A percentile compares a stretch with the other conserved stretches of the same genome.
Evolutionary conservation across 2,113 vertebrate species (phyloP).

Genomic region (Nycticebus coucang): DNA sequence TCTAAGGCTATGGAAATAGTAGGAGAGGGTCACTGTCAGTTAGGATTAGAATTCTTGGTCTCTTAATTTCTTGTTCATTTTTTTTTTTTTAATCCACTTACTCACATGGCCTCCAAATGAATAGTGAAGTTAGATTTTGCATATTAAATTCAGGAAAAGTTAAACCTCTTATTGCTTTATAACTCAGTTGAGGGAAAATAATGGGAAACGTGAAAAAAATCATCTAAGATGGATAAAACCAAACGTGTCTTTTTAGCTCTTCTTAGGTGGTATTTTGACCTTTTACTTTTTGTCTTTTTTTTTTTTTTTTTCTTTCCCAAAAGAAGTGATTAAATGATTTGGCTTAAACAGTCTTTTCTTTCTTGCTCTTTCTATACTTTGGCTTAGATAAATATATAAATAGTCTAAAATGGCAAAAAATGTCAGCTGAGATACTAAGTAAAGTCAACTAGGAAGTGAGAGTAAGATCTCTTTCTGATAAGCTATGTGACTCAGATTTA

Average conservation of each 20-base stretch:
- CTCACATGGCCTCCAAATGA: slow-evolving; percentile 3
- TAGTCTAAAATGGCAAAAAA: slow-evolving; percentile 56
- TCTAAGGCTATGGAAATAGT: neutral
- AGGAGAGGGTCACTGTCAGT: neutral
- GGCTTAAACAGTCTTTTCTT: slow-evolving; percentile 40
- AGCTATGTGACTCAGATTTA: neutral
- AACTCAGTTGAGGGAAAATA: neutral
- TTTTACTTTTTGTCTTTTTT: neutral
- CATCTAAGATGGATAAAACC: neutral
- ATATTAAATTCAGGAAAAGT: slow-evolving; percentile 1
- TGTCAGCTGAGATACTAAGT: slow-evolving; percentile 52
- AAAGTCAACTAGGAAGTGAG: slow-evolving; percentile 47
- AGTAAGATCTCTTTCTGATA: slow-evolving; percentile 65
- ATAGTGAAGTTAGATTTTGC: slow-evolving; percentile 38
- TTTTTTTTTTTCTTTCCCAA: neutral
- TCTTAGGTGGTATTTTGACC: neutral
- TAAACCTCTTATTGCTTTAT: neutral
- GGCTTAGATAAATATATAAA: slow-evolving; percentile 58
- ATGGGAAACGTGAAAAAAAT: neutral
- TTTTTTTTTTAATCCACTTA: slow-evolving; percentile 3
- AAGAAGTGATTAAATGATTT: slow-evolving; percentile 52
- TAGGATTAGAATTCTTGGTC: slow-evolving; percentile 43
- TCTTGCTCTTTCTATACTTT: neutral
- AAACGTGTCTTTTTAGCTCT: slow-evolving; percentile 39
- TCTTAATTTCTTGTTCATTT: slow-evolving; percentile 11